Evolutionary conservation across 2,797 vertebrate genomes (phyloP), one percentile per base, ranked within the genome.

Genomic region (Hypotaenidia okinawae): DNA sequence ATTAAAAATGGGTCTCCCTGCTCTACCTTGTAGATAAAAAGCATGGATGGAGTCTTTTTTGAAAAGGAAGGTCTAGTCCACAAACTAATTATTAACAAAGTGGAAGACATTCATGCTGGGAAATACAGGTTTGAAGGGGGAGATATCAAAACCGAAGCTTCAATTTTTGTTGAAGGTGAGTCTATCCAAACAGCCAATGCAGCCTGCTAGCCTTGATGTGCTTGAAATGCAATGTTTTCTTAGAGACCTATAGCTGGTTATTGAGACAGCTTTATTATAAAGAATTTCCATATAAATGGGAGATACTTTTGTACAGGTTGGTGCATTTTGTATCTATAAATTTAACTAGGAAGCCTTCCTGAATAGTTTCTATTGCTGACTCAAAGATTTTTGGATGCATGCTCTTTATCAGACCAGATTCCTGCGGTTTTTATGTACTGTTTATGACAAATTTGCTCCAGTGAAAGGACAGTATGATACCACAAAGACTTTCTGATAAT

Each of bases 91-190:
- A 98, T 99, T 82, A 80, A 91, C 58, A 97, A 75, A 8, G 98
- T 97, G 32, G 93, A 96, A 21, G 98, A 98, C 49, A 96, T 98
- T 57, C 97, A 98, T 86, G 97, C 98, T 55, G 99, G 99, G 75
- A 98, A 97, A 96, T 99, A 99, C 67, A 97, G 98, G 41, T 99
- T 99, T 97, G 98, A 98, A 84, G 98, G 98, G 12, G 98, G 98
- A 49, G 98, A 98, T 55, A 94, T 98, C 39, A 98, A 98, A 97
- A 98, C 98, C 19, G 98, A 98, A 94, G 98, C 98, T 30, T 97
- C 97, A n/a, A 49, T 99, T 93, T 97, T 95, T 93, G 94, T 99
- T 82, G 97, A 98, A 98, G 98, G 99, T 98, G 96, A 97, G 97
- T 95, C 19, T 81, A 18, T 49, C 80, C 39, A 70, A 88, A 43